These are phyloP conservation scores for Drosophila lowei DNA, from an alignment of 1,140 invertebrate species.

Conservation along the genomic window DNA sequence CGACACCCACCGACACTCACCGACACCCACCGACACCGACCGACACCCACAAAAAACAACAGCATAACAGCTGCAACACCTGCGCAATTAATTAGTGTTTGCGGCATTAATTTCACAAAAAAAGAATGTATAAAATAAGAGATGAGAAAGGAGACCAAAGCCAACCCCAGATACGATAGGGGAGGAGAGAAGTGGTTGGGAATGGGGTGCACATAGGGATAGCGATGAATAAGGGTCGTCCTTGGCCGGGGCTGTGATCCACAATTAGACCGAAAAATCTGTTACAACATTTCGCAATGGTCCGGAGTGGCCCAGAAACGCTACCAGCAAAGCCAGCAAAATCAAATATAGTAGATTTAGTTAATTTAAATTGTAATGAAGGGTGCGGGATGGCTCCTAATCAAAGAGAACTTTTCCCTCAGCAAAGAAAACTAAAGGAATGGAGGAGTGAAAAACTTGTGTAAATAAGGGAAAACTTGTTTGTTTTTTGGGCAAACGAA, in stretches of 20 bases:
- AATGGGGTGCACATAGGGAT: background rate
- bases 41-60: constrained; percentile 31
- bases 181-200: background rate
- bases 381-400: constrained; percentile 5
- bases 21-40: background rate
- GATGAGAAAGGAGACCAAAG: constrained; percentile 36
- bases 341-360: constrained; percentile 76
- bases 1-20: background rate
- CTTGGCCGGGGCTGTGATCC: constrained; percentile 18
- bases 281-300: constrained; percentile 42
- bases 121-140: constrained; percentile 36
- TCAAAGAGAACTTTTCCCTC: constrained; percentile 23
- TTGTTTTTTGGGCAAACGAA: background rate
- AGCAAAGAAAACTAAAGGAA: constrained; percentile 50
- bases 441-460: background rate
- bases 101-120: constrained; percentile 79
- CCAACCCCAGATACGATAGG: constrained; percentile 17
- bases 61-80: constrained; percentile 74
- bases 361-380: constrained; percentile 79
- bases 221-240: constrained; percentile 28
- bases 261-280: constrained; percentile 64
- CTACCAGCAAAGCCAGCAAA: constrained; percentile 62
- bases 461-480: constrained; percentile 15
- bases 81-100: constrained; percentile 81
- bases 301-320: constrained; percentile 49